Conservation (phyloP, 2,888 invertebrate species). For the Pammene fasciana region DNA sequence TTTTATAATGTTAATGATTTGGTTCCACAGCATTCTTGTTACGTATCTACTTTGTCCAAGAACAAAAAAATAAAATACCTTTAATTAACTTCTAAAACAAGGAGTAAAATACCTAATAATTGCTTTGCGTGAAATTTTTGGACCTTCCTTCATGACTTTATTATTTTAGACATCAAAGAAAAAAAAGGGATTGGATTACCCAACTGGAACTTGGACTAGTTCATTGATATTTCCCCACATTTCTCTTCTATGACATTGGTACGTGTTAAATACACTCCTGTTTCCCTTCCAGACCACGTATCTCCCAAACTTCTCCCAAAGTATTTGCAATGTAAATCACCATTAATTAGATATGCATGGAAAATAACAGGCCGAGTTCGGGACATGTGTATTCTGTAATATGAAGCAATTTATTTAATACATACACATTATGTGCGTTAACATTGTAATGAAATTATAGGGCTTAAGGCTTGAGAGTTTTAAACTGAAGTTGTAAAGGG, state of each 20-base stretch:
- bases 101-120: no score
- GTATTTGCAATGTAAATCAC: slow-evolving; percentile 72
- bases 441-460: slow-evolving; percentile 34
- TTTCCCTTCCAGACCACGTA: slow-evolving; percentile 49
- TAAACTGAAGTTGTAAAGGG: slow-evolving; percentile 13
- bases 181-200: no score
- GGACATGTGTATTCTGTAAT: slow-evolving; percentile 51
- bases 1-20: no score
- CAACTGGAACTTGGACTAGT: no score
- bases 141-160: no score
- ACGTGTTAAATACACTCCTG: background rate
- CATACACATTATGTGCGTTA: slow-evolving; percentile 24
- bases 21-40: no score
- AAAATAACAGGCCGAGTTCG: slow-evolving; percentile 58
- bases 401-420: slow-evolving; percentile 39
- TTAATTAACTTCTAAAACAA: no score
- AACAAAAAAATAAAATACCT: no score
- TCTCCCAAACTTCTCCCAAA: slow-evolving; percentile 48
- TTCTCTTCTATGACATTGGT: background rate
- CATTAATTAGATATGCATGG: slow-evolving; percentile 73
- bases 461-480: slow-evolving; percentile 18
- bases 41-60: no score
- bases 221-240: background rate
- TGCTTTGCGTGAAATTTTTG: no score
- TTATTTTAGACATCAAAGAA: no score